These are phyloP conservation scores for Ptychadena robeensis DNA, from an alignment of 2,797 vertebrate species.

Conservation along the genomic window DNA sequence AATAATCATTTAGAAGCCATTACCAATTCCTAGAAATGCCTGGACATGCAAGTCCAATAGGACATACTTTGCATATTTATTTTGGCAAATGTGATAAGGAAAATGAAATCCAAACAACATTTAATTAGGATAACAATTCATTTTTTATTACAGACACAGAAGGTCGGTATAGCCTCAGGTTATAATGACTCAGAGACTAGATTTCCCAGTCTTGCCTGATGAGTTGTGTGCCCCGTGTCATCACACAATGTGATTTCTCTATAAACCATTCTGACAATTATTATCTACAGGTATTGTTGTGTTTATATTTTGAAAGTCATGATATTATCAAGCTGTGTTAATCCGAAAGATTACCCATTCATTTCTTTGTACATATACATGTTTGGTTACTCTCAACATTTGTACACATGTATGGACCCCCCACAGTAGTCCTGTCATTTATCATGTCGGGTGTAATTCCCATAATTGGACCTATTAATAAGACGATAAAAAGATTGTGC, in stretches of 20 bases:
- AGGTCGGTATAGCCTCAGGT: neutral
- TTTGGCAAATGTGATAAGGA: constrained; percentile 27
- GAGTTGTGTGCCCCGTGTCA: neutral
- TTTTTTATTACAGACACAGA: neutral
- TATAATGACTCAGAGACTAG: neutral
- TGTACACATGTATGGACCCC: no score
- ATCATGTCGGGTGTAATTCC: no score
- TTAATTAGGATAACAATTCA: neutral
- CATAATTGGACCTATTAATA: no score
- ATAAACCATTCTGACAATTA: neutral
- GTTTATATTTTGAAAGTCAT: neutral
- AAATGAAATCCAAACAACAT: neutral
- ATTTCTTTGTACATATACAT: no score
- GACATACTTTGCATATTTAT: constrained; percentile 34
- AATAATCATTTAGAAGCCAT: constrained; percentile 12
- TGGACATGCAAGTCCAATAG: neutral
- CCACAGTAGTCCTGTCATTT: no score
- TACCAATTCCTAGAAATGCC: constrained; percentile 45
- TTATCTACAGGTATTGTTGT: neutral
- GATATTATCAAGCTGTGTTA: no score
- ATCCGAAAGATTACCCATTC: no score
- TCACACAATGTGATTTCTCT: neutral
- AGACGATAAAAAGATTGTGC: no score
- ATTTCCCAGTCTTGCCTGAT: neutral
- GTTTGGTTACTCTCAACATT: no score